A percentile compares a stretch with the other conserved stretches of the same genome.
These are phyloP conservation scores for Mormyrus lacerda DNA, from an alignment of 2,113 vertebrate species.

Conservation along the genomic window DNA sequence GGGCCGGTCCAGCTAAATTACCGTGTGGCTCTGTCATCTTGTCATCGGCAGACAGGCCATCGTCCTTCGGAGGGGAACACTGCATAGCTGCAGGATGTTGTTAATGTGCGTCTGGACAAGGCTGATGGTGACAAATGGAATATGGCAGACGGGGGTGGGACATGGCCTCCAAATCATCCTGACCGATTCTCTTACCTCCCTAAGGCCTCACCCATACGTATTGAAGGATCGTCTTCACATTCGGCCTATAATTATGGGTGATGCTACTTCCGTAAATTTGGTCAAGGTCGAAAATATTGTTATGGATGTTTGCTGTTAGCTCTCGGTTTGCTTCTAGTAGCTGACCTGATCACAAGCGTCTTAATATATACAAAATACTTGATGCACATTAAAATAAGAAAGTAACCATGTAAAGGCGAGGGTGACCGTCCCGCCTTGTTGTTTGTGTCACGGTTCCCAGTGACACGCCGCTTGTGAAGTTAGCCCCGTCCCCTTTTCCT, in stretches of 20 bases:
- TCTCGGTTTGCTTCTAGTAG: neutral
- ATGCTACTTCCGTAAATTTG: neutral
- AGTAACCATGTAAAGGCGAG: constrained; percentile 3
- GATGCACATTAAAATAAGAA: neutral
- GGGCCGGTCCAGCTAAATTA: constrained; percentile 84
- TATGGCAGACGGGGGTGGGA: constrained; percentile 30
- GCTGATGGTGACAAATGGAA: constrained; percentile 34
- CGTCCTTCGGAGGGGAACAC: constrained; percentile 62
- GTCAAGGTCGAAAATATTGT: neutral
- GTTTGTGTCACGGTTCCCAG: constrained; percentile 36
- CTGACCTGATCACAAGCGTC: neutral
- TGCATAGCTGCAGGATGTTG: constrained; percentile 4
- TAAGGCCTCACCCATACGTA: neutral
- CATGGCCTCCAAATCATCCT: constrained; percentile 34
- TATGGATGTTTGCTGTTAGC: neutral
- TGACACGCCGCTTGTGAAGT: constrained; percentile 37
- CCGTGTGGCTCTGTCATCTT: constrained; percentile 75
- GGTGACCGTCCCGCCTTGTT: neutral
- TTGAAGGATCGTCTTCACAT: neutral
- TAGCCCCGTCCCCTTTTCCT: constrained; percentile 20
- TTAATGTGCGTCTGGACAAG: constrained; percentile 29
- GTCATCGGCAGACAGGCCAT: constrained; percentile 70
- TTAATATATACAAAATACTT: neutral
- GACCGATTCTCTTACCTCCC: neutral
- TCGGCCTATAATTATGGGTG: neutral